Conservation (phyloP, 1,140 invertebrate genomes). For the Drosophila paulistorum region DNA sequence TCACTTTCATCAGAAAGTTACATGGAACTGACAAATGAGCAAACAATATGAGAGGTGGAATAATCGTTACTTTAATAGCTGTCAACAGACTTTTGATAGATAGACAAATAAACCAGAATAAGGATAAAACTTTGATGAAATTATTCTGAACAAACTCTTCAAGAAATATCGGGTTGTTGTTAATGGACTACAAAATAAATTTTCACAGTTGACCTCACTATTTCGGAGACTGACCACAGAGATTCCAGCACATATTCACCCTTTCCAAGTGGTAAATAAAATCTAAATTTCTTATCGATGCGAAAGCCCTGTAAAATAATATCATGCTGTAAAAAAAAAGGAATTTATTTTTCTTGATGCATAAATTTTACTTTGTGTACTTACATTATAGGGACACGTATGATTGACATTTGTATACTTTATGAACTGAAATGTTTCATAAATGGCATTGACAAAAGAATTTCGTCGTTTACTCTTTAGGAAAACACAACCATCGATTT, state of each 20-base stretch:
- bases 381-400: slow-evolving; percentile 19
- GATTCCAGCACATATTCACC: neutral
- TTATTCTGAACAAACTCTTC: too few relatives aligned
- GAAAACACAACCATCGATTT: slow-evolving; percentile 14
- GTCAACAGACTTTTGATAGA: neutral
- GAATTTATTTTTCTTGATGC: too few relatives aligned
- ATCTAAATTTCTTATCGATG: slow-evolving; percentile 10
- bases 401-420: slow-evolving; percentile 19
- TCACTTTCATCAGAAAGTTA: slow-evolving; percentile 51
- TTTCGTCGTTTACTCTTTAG: slow-evolving; percentile 3
- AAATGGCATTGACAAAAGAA: neutral
- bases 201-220: neutral
- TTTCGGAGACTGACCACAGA: neutral
- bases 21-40: slow-evolving; percentile 47
- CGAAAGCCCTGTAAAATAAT: slow-evolving; percentile 14
- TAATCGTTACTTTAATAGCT: slow-evolving; percentile 35
- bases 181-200: neutral
- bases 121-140: neutral
- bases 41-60: slow-evolving; percentile 31
- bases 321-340: slow-evolving; percentile 31
- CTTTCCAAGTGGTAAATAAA: neutral
- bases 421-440: slow-evolving; percentile 2
- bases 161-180: too few relatives aligned
- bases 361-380: neutral
- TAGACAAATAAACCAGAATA: neutral